These are phyloP conservation scores for Hippocampus mohnikei DNA, from an alignment of 2,113 vertebrate species.

Conservation along the genomic window DNA sequence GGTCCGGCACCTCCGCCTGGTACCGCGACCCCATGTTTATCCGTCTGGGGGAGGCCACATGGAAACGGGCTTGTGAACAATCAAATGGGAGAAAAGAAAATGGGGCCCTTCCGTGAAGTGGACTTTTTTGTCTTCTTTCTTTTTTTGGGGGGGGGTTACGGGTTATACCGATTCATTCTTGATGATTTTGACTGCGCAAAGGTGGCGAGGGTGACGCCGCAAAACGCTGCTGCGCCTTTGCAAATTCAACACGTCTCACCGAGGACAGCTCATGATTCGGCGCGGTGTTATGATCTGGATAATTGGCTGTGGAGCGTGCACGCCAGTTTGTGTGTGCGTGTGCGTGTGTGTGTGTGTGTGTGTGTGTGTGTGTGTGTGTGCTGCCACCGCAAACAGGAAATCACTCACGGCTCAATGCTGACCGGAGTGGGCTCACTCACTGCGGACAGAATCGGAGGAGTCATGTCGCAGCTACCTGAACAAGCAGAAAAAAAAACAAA, in stretches of 20 bases:
- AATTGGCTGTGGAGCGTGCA: background rate
- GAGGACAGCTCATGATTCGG: background rate
- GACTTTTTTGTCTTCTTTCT: too few relatives aligned
- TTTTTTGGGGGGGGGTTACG: background rate
- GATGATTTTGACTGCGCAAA: background rate
- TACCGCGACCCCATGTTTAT: slow-evolving; percentile 94
- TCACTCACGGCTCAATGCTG: slow-evolving; percentile 97
- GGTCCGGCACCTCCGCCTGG: slow-evolving; percentile 90
- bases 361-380: background rate
- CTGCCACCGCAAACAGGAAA: slow-evolving; percentile 7
- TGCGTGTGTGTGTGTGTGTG: background rate
- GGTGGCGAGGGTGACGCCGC: background rate
- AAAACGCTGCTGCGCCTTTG: background rate
- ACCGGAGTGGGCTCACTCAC: slow-evolving; percentile 92
- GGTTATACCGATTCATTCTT: too few relatives aligned
- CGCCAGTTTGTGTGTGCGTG: background rate
- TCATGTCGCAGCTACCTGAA: slow-evolving; percentile 90
- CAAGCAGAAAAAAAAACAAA: slow-evolving; percentile 8
- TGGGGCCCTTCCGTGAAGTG: too few relatives aligned
- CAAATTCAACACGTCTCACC: background rate
- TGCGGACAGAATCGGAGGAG: slow-evolving; percentile 86
- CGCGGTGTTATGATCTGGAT: background rate
- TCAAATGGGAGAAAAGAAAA: too few relatives aligned
- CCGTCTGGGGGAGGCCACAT: slow-evolving; percentile 67
- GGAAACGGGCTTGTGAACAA: too few relatives aligned